phyloP scores from a whole-genome alignment of 1,140 invertebrate genomes.

The Ips typographus region DNA sequence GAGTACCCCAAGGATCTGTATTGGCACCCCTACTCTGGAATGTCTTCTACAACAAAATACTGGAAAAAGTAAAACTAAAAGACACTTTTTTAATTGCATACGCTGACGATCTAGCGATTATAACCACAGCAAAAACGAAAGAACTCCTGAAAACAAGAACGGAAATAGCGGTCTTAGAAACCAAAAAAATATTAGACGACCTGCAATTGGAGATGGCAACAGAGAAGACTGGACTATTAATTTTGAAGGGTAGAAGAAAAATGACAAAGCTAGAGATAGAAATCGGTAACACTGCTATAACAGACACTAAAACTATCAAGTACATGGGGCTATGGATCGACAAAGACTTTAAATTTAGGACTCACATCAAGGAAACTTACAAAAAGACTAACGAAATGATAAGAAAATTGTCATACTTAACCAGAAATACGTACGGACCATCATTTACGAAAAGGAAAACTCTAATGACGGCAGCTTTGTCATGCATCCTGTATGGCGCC shows the following conservation, averaged over 20 bases:
- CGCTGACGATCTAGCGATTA: background rate
- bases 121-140: background rate
- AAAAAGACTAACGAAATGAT: background rate
- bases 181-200: background rate
- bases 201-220: background rate
- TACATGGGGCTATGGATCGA: background rate
- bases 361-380: background rate
- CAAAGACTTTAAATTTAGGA: background rate
- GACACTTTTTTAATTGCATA: no score
- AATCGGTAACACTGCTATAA: background rate
- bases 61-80: no score
- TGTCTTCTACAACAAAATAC: no score
- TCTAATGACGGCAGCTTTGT: no score
- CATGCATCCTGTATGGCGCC: no score
- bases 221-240: background rate
- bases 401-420: no score
- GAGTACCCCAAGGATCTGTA: no score
- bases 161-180: background rate
- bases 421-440: no score
- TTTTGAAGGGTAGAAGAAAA: background rate
- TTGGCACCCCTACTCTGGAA: no score
- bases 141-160: background rate
- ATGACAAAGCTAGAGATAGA: background rate
- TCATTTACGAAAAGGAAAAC: no score
- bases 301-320: background rate